phyloP scores from a whole-genome alignment of 2,113 vertebrate species.

The Hirundichthys speculiger region DNA sequence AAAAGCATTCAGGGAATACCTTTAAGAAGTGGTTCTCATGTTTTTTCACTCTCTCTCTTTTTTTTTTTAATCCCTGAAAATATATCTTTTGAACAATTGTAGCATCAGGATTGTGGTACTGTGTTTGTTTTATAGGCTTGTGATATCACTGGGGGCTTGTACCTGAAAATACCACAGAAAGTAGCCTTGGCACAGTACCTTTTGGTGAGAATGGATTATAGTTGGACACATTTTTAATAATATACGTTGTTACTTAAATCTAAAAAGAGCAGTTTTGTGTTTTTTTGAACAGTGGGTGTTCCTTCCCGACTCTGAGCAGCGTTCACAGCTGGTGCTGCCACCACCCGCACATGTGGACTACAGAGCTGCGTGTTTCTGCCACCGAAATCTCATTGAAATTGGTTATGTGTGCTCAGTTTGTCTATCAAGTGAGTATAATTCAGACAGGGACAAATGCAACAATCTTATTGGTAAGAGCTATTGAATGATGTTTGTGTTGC shows the following conservation, averaged over 20 bases:
- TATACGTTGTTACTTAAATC: background rate
- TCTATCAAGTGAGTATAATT: constrained; percentile 88
- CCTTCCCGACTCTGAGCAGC: constrained; percentile 93
- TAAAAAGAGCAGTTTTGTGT: background rate
- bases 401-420: constrained; percentile 98
- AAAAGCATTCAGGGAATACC: too few species aligned
- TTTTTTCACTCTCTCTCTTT: too few species aligned
- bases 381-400: constrained; percentile 96
- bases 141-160: constrained; percentile 96
- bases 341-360: constrained; percentile 94
- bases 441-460: background rate
- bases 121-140: constrained; percentile 85
- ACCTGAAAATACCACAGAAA: constrained; percentile 93
- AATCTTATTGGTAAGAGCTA: background rate
- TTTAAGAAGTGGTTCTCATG: too few species aligned
- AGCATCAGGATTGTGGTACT: background rate
- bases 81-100: background rate
- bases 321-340: constrained; percentile 89
- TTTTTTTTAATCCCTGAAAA: too few species aligned
- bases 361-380: constrained; percentile 97
- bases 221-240: background rate
- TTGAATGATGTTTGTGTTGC: background rate
- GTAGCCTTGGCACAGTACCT: constrained; percentile 92
- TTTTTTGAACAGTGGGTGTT: constrained; percentile 90
- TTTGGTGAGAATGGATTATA: constrained; percentile 83